phyloP scores from a whole-genome alignment of 2,113 vertebrate genomes.

The Glaucomys volans region DNA sequence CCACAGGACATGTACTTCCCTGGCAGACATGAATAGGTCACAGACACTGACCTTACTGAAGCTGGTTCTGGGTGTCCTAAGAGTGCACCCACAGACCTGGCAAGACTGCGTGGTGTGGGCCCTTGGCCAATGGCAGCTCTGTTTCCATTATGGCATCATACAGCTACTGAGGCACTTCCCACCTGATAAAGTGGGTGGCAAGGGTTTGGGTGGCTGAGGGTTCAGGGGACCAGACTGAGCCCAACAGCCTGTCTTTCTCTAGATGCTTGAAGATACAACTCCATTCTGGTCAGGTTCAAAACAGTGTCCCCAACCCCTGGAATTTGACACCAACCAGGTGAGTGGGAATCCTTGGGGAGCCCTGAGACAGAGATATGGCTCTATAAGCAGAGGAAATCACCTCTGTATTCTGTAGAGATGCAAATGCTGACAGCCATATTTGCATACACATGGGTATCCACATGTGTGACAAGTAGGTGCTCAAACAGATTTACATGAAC shows the following conservation, averaged over 20 bases:
- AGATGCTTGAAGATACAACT: constrained; percentile 66
- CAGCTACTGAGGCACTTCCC: constrained; percentile 88
- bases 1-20: constrained; percentile 83
- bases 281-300: constrained; percentile 61
- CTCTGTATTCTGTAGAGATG: not conserved
- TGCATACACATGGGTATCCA: not conserved
- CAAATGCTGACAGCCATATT: not conserved
- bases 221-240: not conserved
- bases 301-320: constrained; percentile 65
- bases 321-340: constrained; percentile 72
- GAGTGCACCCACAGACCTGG: constrained; percentile 84
- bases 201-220: not conserved
- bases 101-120: constrained; percentile 91
- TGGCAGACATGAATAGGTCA: constrained; percentile 66
- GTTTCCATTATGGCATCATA: constrained; percentile 85
- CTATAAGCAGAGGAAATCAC: not conserved
- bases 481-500: not conserved
- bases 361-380: not conserved
- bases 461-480: not conserved
- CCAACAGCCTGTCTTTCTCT: not conserved
- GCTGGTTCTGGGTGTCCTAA: constrained; percentile 82
- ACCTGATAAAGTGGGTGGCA: constrained; percentile 82
- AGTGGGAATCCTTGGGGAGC: constrained; percentile 30
- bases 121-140: constrained; percentile 86
- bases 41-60: constrained; percentile 84